A percentile compares a stretch with the other conserved stretches of the same genome.
These are phyloP conservation scores for Recurvirostra avosetta DNA, from an alignment of 2,113 vertebrate species.

Conservation along the genomic window DNA sequence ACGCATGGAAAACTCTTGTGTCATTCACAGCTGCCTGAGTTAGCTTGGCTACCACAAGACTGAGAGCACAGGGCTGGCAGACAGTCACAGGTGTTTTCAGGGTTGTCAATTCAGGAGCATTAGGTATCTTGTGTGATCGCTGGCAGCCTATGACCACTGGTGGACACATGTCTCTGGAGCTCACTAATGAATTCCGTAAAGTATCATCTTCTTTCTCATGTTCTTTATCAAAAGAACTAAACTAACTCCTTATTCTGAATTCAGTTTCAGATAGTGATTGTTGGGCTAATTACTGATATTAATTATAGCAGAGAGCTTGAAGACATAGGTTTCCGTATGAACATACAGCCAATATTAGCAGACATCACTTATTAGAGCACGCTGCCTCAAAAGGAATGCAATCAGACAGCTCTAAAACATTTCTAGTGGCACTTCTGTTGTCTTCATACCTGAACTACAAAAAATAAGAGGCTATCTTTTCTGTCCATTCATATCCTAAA, in stretches of 20 bases:
- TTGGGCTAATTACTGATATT: background rate
- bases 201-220: background rate
- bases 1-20: background rate
- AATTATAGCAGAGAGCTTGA: background rate
- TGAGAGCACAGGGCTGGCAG: background rate
- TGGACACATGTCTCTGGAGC: background rate
- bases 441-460: background rate
- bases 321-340: background rate
- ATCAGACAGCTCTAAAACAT: background rate
- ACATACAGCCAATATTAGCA: background rate
- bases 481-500: background rate
- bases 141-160: background rate
- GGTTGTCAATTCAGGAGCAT: background rate
- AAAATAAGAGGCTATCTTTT: background rate
- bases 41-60: background rate
- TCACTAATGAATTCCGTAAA: background rate
- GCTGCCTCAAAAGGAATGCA: background rate
- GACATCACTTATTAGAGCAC: background rate
- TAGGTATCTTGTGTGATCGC: background rate
- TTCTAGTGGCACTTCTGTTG: background rate
- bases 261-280: background rate
- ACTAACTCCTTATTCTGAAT: background rate
- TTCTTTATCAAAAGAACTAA: background rate
- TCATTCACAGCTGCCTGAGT: background rate
- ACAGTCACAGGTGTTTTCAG: background rate